Conservation (phyloP, 2,797 vertebrate genomes). For the Poeciliopsis paucimaculata region DNA sequence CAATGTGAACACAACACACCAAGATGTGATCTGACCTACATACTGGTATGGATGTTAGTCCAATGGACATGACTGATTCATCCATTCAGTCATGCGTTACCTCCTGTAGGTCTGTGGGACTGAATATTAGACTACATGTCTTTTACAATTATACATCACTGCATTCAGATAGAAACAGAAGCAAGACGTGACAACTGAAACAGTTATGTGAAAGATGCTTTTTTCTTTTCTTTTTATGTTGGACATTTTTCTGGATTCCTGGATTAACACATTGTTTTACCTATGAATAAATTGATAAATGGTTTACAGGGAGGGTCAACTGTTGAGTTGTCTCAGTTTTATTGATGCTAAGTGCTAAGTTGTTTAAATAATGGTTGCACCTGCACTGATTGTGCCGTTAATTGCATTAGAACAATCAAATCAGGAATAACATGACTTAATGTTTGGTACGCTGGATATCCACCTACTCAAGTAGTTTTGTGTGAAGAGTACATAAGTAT, state of each 20-base stretch:
- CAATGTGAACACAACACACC: background rate
- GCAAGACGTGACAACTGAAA: background rate
- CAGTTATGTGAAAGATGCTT: background rate
- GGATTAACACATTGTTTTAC: background rate
- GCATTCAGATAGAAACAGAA: background rate
- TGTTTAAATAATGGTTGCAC: background rate
- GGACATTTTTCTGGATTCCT: background rate
- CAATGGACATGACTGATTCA: background rate
- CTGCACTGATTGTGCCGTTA: background rate
- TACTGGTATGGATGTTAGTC: background rate
- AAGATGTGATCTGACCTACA: background rate
- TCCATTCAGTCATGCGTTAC: background rate
- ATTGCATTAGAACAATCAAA: background rate
- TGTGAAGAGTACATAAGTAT: background rate
- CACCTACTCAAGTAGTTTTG: background rate
- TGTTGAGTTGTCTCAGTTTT: background rate
- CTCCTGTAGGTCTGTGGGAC: background rate
- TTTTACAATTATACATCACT: background rate
- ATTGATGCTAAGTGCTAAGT: background rate
- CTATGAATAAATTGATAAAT: background rate
- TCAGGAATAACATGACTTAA: background rate
- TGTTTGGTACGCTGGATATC: background rate
- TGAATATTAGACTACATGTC: background rate
- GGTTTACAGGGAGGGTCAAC: background rate
- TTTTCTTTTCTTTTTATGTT: background rate